phyloP scores from a whole-genome alignment of 2,888 invertebrate species.

The Drosophila mettleri region DNA sequence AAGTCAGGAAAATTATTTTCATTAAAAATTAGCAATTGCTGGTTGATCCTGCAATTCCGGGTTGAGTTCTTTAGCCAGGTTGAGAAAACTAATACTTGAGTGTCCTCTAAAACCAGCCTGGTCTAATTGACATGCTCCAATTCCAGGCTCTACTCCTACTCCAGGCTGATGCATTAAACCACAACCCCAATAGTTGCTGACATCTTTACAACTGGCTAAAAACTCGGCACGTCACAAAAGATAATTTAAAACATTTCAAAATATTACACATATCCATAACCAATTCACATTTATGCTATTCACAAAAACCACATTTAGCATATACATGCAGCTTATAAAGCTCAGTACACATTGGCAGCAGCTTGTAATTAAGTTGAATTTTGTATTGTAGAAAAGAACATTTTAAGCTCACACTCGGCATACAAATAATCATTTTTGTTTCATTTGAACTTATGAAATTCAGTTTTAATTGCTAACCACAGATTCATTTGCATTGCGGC shows the following conservation, averaged over 20 bases:
- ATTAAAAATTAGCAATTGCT: background rate
- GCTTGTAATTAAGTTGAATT: slow-evolving; percentile 2
- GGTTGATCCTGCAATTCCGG: no score
- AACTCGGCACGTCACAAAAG: background rate
- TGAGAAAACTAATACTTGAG: no score
- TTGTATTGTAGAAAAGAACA: background rate
- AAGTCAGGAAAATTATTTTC: background rate
- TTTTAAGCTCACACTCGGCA: slow-evolving; percentile 1
- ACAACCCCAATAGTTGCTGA: no score
- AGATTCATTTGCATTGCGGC: slow-evolving; percentile 20
- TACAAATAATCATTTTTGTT: background rate
- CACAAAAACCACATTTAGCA: background rate
- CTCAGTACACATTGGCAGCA: background rate
- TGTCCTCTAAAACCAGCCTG: no score
- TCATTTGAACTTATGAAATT: slow-evolving; percentile 17
- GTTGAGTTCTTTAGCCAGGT: no score
- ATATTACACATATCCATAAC: background rate
- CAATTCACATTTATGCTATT: background rate
- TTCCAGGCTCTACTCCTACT: no score
- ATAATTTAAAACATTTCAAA: background rate
- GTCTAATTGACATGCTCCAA: no score
- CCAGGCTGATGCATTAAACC: no score
- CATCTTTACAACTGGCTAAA: no score
- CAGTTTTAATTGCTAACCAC: slow-evolving; percentile 26
- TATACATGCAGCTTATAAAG: background rate